A percentile compares a stretch with the other conserved stretches of the same genome.
Evolutionary conservation across 2,797 vertebrate genomes (phyloP).

Genomic region (Thripadectes ignobilis): DNA sequence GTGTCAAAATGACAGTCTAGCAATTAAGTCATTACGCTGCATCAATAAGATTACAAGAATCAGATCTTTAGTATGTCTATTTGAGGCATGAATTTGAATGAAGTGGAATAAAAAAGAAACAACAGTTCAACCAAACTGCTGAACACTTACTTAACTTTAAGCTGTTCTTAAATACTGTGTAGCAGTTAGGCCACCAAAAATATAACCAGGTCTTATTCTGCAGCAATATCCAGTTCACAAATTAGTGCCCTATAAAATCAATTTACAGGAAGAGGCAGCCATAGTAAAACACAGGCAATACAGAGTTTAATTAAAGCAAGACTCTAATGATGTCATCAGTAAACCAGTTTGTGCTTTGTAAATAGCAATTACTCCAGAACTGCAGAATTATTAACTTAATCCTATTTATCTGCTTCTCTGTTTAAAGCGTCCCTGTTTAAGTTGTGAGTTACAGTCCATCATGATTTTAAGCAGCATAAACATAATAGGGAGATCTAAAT

Average conservation of each 20-base stretch:
- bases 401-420: not conserved
- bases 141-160: not conserved
- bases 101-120: conserved; percentile 4
- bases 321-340: conserved; percentile 26
- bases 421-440: not conserved
- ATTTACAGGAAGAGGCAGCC: conserved; percentile 15
- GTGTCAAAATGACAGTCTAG: not conserved
- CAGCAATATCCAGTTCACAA: conserved; percentile 11
- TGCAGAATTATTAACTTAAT: conserved; percentile 27
- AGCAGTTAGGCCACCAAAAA: not conserved
- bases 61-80: not conserved
- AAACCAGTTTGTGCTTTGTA: not conserved
- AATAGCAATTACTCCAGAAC: conserved; percentile 22
- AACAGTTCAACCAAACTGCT: not conserved
- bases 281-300: conserved; percentile 7
- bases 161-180: not conserved
- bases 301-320: conserved; percentile 39
- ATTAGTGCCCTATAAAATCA: conserved; percentile 1
- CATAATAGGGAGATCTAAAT: not conserved
- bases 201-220: not conserved
- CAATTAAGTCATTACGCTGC: conserved; percentile 27
- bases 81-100: not conserved
- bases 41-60: not conserved
- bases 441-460: not conserved
- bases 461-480: conserved; percentile 12